Conservation (phyloP, 2,797 vertebrate genomes). For the Sebastes hubbsi region DNA sequence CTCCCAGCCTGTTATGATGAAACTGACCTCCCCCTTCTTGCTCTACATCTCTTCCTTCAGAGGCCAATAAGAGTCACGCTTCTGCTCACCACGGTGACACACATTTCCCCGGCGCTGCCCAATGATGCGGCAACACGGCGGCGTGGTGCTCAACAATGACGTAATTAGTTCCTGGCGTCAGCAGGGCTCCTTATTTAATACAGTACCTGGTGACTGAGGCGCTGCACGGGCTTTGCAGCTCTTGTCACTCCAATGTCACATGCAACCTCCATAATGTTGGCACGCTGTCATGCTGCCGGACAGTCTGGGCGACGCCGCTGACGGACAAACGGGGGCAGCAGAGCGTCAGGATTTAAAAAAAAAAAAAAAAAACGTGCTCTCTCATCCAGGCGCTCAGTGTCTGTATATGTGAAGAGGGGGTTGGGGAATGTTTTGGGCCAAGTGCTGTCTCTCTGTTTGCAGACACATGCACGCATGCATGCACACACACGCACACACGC, state of each 20-base stretch:
- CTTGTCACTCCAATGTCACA: constrained; percentile 36
- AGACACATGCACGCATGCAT: not conserved
- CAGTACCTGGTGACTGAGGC: constrained; percentile 41
- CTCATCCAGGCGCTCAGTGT: constrained; percentile 10
- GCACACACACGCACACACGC: constrained; percentile 35
- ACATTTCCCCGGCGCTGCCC: not conserved
- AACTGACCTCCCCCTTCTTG: not conserved
- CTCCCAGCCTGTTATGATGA: not conserved
- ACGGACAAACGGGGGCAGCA: constrained; percentile 67
- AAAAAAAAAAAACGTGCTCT: not conserved
- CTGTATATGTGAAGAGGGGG: constrained; percentile 9
- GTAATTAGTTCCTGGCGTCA: constrained; percentile 14
- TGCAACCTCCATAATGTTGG: constrained; percentile 22
- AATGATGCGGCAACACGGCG: not conserved
- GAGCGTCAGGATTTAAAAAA: constrained; percentile 3
- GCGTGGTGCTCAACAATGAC: constrained; percentile 10
- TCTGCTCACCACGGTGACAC: constrained; percentile 11
- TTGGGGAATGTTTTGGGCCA: constrained; percentile 58
- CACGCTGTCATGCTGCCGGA: not conserved
- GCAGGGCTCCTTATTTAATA: constrained; percentile 5
- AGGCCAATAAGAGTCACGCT: constrained; percentile 25
- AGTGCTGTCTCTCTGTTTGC: constrained; percentile 71
- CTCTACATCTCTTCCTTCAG: not conserved
- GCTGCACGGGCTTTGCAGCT: not conserved
- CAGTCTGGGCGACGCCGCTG: not conserved